Percentiles rank a stretch among this genome's conserved stretches.
phyloP scores from a whole-genome alignment of 2,113 vertebrate genomes.

The Nesoenas mayeri region DNA sequence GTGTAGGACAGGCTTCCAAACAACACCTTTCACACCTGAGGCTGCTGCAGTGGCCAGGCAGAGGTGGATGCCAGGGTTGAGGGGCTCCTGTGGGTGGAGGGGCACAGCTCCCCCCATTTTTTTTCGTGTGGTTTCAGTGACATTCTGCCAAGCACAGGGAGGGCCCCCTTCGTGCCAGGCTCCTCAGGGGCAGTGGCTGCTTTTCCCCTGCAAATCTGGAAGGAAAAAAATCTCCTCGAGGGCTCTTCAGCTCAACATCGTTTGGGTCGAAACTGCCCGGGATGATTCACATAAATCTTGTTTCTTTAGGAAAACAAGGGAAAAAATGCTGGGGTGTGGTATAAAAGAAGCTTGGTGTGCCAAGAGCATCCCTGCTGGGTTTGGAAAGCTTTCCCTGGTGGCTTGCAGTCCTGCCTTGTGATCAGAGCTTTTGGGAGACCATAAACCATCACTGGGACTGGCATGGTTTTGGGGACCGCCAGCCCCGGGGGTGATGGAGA shows the following conservation, averaged over 20 bases:
- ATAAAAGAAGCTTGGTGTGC: neutral
- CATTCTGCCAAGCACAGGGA: neutral
- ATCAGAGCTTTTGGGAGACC: neutral
- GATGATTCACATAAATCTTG: conserved; percentile 31
- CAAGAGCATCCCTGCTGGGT: conserved; percentile 4
- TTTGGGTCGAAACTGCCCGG: neutral
- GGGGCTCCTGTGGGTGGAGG: rapidly evolving
- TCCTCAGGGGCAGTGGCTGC: neutral
- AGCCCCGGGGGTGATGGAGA: neutral
- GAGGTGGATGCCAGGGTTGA: neutral
- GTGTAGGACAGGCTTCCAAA: neutral
- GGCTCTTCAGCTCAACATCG: neutral
- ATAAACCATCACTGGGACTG: neutral
- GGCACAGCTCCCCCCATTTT: neutral
- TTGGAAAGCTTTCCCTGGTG: neutral
- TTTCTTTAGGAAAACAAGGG: conserved; percentile 18
- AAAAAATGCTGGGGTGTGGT: neutral
- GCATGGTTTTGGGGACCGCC: neutral
- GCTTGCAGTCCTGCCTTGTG: neutral
- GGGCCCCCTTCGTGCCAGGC: neutral
- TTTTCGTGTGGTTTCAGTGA: neutral
- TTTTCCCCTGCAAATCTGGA: neutral
- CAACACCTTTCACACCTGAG: neutral
- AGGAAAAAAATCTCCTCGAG: neutral
- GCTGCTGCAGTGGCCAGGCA: neutral